Evolutionary conservation across 64 coral and sea anemone species (phyloP).

Genomic region (Actinia equina): DNA sequence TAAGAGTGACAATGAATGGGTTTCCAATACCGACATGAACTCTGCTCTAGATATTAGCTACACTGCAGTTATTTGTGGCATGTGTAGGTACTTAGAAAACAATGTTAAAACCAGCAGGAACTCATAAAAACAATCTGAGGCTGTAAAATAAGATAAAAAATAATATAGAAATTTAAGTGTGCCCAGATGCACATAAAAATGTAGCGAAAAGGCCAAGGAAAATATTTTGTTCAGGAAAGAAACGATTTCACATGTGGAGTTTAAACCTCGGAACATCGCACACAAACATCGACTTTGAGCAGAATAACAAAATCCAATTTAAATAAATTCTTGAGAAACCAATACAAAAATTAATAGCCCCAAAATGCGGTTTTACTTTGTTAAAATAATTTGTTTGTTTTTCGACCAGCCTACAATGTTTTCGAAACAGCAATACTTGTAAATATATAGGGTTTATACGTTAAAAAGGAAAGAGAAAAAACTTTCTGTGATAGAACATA

Average conservation of each 20-base stretch:
- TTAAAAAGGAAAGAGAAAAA: too few species aligned
- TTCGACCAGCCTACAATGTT: too few species aligned
- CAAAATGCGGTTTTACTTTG: too few species aligned
- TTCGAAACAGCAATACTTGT: too few species aligned
- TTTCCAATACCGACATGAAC: too few species aligned
- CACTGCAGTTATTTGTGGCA: neutral
- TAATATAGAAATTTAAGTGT: neutral
- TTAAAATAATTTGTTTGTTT: too few species aligned
- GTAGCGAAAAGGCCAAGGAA: neutral
- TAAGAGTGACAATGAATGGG: too few species aligned
- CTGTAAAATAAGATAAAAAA: neutral
- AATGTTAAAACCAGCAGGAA: too few species aligned
- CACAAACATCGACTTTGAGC: neutral
- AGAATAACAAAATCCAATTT: neutral
- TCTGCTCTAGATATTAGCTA: neutral
- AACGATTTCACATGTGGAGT: too few species aligned
- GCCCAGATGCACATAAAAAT: neutral
- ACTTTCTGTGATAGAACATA: too few species aligned
- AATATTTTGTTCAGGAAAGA: neutral
- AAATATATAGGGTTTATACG: too few species aligned
- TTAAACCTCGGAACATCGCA: too few species aligned
- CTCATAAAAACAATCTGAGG: neutral
- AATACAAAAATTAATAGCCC: neutral
- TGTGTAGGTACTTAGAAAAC: neutral
- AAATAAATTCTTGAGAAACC: neutral